Conservation (phyloP, 2,888 invertebrate species). For the Troides oblongomaculatus region DNA sequence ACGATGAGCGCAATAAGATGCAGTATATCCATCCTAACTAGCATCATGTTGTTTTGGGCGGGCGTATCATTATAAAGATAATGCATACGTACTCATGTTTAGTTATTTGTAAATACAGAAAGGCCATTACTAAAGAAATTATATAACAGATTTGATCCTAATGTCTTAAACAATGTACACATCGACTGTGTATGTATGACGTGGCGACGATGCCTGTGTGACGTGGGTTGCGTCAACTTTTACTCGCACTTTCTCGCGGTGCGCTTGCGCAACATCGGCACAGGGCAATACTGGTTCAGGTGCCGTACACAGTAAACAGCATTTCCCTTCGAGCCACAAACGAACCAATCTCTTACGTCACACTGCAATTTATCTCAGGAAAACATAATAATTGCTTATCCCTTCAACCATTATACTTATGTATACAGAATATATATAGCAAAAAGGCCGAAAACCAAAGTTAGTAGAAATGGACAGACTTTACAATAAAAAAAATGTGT, state of each 20-base stretch:
- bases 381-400: background rate
- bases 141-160: conserved; percentile 66
- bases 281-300: conserved; percentile 67
- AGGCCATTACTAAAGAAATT: conserved; percentile 38
- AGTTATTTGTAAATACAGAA: background rate
- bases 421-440: too few species aligned
- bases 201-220: conserved; percentile 50
- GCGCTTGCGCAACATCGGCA: conserved; percentile 70
- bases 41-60: too few species aligned
- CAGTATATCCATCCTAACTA: too few species aligned
- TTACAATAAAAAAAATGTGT: conserved; percentile 26
- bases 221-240: conserved; percentile 79
- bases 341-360: conserved; percentile 31
- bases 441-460: background rate
- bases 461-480: background rate
- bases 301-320: conserved; percentile 49
- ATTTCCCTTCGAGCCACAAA: conserved; percentile 48
- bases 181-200: conserved; percentile 43
- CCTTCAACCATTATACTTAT: background rate
- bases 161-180: conserved; percentile 34
- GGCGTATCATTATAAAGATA: background rate
- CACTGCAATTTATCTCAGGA: background rate
- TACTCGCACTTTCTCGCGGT: conserved; percentile 77
- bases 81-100: background rate
- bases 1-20: too few species aligned